Conservation (phyloP, 2,797 vertebrate species). For the Schizothorax lantsangensis region DNA sequence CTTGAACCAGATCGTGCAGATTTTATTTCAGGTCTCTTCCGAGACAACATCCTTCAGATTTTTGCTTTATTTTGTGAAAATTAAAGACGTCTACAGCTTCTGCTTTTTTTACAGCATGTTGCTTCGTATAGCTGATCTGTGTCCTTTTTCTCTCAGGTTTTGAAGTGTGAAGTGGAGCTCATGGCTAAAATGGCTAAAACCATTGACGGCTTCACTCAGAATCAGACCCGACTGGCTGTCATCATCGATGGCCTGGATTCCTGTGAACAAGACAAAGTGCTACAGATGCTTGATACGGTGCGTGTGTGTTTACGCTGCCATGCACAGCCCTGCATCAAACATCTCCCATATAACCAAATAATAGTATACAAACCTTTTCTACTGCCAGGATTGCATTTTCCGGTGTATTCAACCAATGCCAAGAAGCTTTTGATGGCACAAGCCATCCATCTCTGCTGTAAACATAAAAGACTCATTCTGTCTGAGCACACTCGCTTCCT, state of each 20-base stretch:
- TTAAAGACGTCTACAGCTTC: not conserved
- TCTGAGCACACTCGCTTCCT: conserved; percentile 16
- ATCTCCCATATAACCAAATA: conserved; percentile 11
- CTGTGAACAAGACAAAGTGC: conserved; percentile 97
- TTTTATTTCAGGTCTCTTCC: not conserved
- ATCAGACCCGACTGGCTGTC: conserved; percentile 95
- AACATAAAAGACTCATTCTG: conserved; percentile 42
- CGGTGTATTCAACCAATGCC: conserved; percentile 39
- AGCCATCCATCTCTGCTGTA: conserved; percentile 29
- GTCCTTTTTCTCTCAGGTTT: conserved; percentile 79
- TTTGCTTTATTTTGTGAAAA: not conserved
- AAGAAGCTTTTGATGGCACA: conserved; percentile 14
- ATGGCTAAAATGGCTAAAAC: conserved; percentile 99
- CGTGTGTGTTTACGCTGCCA: conserved; percentile 12
- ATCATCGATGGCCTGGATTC: conserved; percentile 98
- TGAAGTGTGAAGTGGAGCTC: conserved; percentile 96
- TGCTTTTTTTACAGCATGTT: not conserved
- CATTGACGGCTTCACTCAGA: conserved; percentile 97
- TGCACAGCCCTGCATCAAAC: conserved; percentile 3
- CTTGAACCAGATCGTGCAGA: not conserved
- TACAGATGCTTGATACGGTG: conserved; percentile 97
- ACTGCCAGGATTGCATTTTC: conserved; percentile 9
- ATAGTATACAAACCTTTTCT: conserved; percentile 12
- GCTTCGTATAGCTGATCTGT: not conserved
- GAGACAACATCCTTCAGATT: not conserved